phyloP scores from a whole-genome alignment of 2,113 vertebrate genomes.

The Prionailurus viverrinus region DNA sequence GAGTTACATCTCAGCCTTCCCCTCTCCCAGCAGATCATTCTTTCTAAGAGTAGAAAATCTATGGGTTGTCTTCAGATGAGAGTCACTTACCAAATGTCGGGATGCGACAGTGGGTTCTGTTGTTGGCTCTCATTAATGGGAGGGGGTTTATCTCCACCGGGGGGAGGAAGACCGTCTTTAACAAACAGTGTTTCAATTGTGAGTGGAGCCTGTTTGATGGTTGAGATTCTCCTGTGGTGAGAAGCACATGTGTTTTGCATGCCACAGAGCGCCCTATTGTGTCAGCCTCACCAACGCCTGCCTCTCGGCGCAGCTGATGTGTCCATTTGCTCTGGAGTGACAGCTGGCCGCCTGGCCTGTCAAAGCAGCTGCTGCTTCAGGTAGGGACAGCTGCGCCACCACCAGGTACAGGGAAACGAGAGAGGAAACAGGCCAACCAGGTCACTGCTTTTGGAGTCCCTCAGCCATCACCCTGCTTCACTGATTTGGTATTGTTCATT shows the following conservation, averaged over 20 bases:
- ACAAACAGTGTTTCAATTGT: conserved; percentile 85
- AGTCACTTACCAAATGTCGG: neutral
- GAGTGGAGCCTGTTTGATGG: conserved; percentile 78
- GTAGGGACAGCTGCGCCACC: conserved; percentile 89
- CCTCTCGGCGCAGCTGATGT: conserved; percentile 90
- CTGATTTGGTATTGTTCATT: neutral
- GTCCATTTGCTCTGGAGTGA: conserved; percentile 88
- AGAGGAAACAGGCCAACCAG: neutral
- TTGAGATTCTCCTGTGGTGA: conserved; percentile 77
- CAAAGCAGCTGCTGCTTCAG: conserved; percentile 90
- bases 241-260: conserved; percentile 84
- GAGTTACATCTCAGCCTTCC: neutral
- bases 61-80: neutral
- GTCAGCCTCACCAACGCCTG: conserved; percentile 76
- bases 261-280: conserved; percentile 88
- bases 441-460: neutral
- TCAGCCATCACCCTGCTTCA: neutral
- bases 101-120: neutral
- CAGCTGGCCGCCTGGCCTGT: conserved; percentile 89
- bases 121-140: neutral
- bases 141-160: neutral
- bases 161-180: conserved; percentile 72
- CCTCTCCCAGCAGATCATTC: neutral
- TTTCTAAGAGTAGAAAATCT: neutral
- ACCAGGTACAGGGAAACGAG: conserved; percentile 84